These are phyloP conservation scores for Cochlearius cochlearius DNA, from an alignment of 2,113 vertebrate genomes.

Conservation along the genomic window DNA sequence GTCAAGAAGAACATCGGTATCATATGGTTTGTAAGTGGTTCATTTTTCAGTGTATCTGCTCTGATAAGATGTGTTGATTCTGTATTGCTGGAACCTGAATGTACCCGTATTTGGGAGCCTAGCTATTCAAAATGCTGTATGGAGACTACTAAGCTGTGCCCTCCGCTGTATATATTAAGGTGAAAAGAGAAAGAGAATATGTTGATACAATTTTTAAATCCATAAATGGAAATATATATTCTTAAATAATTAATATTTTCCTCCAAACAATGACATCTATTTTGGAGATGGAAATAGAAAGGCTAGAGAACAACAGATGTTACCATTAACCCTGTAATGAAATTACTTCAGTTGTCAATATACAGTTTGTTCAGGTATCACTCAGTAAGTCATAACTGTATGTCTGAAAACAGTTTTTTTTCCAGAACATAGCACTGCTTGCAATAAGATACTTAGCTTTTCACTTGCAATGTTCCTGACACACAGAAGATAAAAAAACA, in stretches of 20 bases:
- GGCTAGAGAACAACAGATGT: background rate
- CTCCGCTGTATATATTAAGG: background rate
- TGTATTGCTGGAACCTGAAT: background rate
- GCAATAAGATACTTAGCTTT: background rate
- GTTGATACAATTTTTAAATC: background rate
- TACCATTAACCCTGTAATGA: background rate
- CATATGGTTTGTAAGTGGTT: background rate
- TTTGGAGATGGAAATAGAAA: background rate
- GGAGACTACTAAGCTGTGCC: background rate
- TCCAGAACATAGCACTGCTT: background rate
- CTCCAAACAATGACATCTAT: background rate
- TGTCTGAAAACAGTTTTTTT: background rate
- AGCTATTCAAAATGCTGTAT: background rate
- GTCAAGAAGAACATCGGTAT: background rate
- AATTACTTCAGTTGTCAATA: background rate
- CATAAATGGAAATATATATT: background rate
- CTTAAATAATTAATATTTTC: background rate
- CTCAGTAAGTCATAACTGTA: background rate
- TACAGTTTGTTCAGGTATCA: background rate
- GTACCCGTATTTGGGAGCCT: background rate
- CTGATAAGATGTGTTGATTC: background rate
- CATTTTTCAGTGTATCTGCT: background rate
- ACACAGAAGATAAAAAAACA: background rate
- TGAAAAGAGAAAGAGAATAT: background rate
- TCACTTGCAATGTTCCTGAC: background rate